phyloP scores from a whole-genome alignment of 2,113 vertebrate species.

The Taxidea taxus region DNA sequence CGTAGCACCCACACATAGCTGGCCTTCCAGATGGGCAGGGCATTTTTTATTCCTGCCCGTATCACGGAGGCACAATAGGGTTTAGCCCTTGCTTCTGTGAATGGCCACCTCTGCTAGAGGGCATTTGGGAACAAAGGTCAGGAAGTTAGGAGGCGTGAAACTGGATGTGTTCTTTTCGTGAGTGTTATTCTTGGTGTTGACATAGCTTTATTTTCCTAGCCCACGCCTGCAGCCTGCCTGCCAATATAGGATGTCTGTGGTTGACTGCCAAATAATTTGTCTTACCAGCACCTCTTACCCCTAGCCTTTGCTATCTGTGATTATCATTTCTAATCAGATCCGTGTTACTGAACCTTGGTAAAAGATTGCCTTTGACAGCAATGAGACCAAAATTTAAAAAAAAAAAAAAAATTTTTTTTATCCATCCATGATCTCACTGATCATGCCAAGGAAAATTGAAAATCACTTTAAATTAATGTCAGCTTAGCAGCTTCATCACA shows the following conservation, averaged over 20 bases:
- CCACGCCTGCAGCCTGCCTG: not conserved
- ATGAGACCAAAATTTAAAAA: not conserved
- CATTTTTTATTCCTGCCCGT: not conserved
- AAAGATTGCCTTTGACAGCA: conserved; percentile 32
- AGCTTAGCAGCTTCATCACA: not conserved
- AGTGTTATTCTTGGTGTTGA: not conserved
- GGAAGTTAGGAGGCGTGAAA: not conserved
- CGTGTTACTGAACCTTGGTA: not conserved
- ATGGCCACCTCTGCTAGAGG: not conserved
- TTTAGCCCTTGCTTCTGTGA: not conserved
- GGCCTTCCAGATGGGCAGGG: not conserved
- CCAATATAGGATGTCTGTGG: not conserved
- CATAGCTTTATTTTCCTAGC: not conserved
- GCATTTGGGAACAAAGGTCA: not conserved
- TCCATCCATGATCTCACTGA: not conserved
- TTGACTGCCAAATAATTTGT: not conserved
- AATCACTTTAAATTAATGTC: conserved; percentile 49
- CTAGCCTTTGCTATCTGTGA: not conserved
- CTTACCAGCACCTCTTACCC: not conserved
- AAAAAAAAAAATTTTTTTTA: not conserved
- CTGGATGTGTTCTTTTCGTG: not conserved
- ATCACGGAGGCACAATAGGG: not conserved
- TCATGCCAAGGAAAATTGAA: conserved; percentile 43
- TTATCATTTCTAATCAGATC: not conserved
- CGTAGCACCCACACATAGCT: fast-evolving